Conservation (phyloP, 2,888 invertebrate genomes). For the Pristionchus arcanus region DNA sequence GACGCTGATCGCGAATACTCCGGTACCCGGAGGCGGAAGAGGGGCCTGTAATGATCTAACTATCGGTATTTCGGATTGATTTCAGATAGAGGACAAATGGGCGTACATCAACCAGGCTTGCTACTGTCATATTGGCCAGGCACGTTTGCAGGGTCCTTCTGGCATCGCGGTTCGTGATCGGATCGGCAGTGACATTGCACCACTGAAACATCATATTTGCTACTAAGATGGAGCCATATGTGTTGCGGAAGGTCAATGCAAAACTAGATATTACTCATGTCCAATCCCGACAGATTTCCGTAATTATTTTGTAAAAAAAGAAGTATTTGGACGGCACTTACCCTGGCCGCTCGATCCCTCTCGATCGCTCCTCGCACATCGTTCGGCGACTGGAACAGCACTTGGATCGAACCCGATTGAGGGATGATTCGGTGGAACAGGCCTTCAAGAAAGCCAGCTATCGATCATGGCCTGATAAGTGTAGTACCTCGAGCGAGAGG, state of each 20-base stretch:
- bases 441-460: neutral
- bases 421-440: conserved; percentile 34
- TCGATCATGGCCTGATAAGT: neutral
- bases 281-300: too few species aligned
- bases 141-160: neutral
- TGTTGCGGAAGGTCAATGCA: too few species aligned
- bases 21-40: neutral
- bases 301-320: too few species aligned
- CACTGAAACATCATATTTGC: neutral
- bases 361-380: conserved; percentile 21
- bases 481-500: conserved; percentile 27
- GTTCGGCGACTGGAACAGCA: conserved; percentile 28
- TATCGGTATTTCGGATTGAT: too few species aligned
- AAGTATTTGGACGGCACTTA: too few species aligned
- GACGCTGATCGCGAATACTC: conserved; percentile 18
- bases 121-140: neutral
- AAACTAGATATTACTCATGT: too few species aligned
- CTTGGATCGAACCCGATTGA: conserved; percentile 27
- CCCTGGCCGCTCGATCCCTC: conserved; percentile 11
- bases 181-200: conserved; percentile 26
- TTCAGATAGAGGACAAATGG: neutral
- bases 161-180: neutral
- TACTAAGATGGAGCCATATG: too few species aligned
- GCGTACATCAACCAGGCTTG: neutral
- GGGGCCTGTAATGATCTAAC: neutral